Evolutionary conservation across 1,140 invertebrate genomes (phyloP).

Genomic region (Procambarus clarkii): DNA sequence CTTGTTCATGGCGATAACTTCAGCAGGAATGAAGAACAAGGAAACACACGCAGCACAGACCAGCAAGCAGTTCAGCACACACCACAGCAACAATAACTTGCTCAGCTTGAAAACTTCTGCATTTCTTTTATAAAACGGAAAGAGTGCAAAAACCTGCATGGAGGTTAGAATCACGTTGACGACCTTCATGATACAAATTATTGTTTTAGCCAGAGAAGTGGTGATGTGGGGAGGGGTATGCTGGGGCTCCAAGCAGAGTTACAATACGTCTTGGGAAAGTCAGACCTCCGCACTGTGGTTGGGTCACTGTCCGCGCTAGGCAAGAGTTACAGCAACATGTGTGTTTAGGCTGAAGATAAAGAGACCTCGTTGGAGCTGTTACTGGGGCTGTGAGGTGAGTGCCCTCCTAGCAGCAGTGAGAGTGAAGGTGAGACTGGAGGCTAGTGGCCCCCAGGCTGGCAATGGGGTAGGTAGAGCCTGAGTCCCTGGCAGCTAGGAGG

Average conservation of each 20-base stretch:
- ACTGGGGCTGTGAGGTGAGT: no score
- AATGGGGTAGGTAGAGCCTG: no score
- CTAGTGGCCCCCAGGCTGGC: neutral
- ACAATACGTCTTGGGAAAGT: no score
- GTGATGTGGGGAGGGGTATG: neutral
- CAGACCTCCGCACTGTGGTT: no score
- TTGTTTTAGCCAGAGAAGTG: neutral
- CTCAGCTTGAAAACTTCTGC: neutral
- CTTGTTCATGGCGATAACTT: neutral
- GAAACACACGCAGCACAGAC: neutral
- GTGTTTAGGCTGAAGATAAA: no score
- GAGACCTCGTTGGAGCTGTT: no score
- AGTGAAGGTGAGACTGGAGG: neutral
- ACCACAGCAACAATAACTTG: neutral
- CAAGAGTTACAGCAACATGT: no score
- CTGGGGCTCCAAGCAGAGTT: no score
- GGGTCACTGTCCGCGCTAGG: no score
- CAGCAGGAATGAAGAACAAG: neutral
- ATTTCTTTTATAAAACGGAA: neutral
- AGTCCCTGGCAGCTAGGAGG: no score
- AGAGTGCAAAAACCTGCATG: neutral
- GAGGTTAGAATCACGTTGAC: neutral
- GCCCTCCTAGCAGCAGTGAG: neutral
- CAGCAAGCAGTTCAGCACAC: neutral
- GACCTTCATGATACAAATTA: neutral